Conservation (phyloP, 2,888 invertebrate genomes). For the Chaitophorus viminalis region DNA sequence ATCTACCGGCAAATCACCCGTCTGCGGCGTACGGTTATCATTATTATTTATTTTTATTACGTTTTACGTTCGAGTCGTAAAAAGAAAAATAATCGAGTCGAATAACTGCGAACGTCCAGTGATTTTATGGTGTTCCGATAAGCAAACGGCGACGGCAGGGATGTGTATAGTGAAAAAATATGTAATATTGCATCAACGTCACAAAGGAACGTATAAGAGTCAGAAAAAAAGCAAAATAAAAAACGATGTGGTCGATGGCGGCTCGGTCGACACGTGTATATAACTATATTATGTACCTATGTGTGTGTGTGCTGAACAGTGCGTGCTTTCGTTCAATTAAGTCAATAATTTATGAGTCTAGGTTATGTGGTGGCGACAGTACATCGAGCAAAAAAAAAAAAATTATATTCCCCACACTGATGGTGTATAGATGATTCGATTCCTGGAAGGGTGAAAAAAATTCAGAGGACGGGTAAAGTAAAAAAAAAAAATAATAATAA, state of each 20-base stretch:
- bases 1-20: neutral
- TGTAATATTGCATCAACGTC: neutral
- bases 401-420: neutral
- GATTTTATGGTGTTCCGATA: conserved; percentile 2
- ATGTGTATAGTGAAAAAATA: neutral
- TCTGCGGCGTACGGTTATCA: neutral
- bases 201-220: neutral
- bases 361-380: neutral
- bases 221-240: conserved; percentile 3
- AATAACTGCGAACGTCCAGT: neutral
- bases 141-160: neutral
- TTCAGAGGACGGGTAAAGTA: neutral
- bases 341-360: conserved; percentile 46
- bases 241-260: neutral
- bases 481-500: neutral
- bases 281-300: neutral
- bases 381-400: neutral
- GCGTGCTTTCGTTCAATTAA: conserved; percentile 55
- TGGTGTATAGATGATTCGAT: conserved; percentile 23
- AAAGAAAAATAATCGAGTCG: neutral
- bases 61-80: neutral
- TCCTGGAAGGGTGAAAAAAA: neutral
- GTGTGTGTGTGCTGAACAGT: neutral
- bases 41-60: conserved; percentile 1
- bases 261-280: neutral